A percentile compares a stretch with the other conserved stretches of the same genome.
These are phyloP conservation scores for Protobothrops flavoviridis DNA, from an alignment of 2,113 vertebrate genomes.

Conservation along the genomic window DNA sequence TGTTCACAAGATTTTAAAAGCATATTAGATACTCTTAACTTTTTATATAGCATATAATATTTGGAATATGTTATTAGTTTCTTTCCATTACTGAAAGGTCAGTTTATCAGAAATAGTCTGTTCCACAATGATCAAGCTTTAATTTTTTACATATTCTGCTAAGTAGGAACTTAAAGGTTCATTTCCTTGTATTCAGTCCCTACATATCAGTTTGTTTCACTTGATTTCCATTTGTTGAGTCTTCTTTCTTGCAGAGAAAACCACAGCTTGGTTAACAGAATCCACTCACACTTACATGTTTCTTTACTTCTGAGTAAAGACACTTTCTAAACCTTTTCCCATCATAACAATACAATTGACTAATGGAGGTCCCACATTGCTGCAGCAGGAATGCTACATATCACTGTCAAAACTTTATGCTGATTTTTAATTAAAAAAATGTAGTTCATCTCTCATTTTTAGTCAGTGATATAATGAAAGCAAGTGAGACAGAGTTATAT, in stretches of 20 bases:
- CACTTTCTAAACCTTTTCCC: background rate
- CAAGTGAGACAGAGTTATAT: constrained; percentile 1
- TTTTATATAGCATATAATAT: background rate
- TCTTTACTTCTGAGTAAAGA: background rate
- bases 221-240: background rate
- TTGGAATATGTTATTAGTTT: background rate
- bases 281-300: background rate
- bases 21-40: background rate
- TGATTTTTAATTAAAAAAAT: constrained; percentile 25
- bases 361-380: background rate
- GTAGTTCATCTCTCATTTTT: constrained; percentile 25
- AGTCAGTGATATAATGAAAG: constrained; percentile 30
- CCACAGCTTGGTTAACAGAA: background rate
- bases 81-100: background rate
- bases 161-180: background rate
- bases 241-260: background rate
- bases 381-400: constrained; percentile 4
- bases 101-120: background rate
- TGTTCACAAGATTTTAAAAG: background rate
- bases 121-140: background rate
- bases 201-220: background rate
- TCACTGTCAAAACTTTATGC: constrained; percentile 10
- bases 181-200: background rate
- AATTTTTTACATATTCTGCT: background rate
- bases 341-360: background rate